phyloP scores from a whole-genome alignment of 1,140 invertebrate species.

The Trichonephila inaurata region DNA sequence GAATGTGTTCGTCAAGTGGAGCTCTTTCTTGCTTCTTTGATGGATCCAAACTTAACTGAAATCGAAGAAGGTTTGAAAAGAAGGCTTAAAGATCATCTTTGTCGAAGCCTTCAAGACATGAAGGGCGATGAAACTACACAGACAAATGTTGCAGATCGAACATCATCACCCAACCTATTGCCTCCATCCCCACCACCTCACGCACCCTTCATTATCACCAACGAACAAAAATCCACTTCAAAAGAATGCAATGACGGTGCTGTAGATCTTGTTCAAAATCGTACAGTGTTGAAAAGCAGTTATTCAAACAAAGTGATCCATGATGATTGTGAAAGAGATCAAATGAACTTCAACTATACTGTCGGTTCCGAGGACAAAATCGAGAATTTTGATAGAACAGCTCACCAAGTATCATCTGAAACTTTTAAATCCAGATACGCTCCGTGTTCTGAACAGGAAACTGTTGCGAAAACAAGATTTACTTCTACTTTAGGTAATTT shows the following conservation, averaged over 20 bases:
- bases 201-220: background rate
- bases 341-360: background rate
- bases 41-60: background rate
- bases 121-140: background rate
- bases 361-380: background rate
- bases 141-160: background rate
- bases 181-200: background rate
- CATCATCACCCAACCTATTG: background rate
- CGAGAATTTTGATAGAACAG: background rate
- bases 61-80: conserved; percentile 24
- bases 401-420: background rate
- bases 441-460: background rate
- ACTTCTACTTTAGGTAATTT: background rate
- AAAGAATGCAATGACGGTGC: background rate
- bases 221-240: background rate
- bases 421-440: background rate
- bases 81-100: conserved; percentile 54
- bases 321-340: background rate
- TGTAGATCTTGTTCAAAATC: background rate
- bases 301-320: background rate
- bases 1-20: conserved; percentile 68
- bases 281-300: background rate
- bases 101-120: background rate
- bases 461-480: background rate
- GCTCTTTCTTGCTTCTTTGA: conserved; percentile 49